Evolutionary conservation across 2,797 vertebrate genomes (phyloP).

Genomic region (Eleutherodactylus coqui): DNA sequence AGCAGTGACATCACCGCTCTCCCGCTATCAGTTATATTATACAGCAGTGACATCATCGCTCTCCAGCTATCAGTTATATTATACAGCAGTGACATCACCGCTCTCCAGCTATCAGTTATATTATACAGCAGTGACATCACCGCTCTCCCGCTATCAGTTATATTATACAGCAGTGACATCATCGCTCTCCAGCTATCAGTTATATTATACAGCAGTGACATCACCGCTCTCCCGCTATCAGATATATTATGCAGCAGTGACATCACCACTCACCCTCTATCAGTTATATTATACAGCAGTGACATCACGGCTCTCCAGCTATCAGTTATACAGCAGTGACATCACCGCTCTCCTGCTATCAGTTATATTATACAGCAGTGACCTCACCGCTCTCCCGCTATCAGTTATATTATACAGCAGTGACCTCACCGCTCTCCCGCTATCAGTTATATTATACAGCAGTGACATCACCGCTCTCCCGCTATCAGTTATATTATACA

Average conservation of each 20-base stretch:
- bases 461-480: too few relatives aligned
- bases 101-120: background rate
- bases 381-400: background rate
- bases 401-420: background rate
- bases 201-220: constrained; percentile 6
- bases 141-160: too few relatives aligned
- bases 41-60: background rate
- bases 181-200: background rate
- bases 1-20: background rate
- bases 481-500: background rate
- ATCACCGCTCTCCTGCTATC: background rate
- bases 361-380: background rate
- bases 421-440: background rate
- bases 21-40: background rate
- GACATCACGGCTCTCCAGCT: too few relatives aligned
- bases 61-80: too few relatives aligned
- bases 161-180: background rate
- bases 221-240: too few relatives aligned
- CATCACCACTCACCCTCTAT: too few relatives aligned
- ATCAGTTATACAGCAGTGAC: background rate
- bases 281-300: constrained; percentile 5
- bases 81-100: too few relatives aligned
- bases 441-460: background rate
- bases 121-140: background rate
- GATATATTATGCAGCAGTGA: background rate